Evolutionary conservation across 2,797 vertebrate genomes (phyloP), one percentile per base, ranked within the genome.

Genomic region (Sitta carolinensis): DNA sequence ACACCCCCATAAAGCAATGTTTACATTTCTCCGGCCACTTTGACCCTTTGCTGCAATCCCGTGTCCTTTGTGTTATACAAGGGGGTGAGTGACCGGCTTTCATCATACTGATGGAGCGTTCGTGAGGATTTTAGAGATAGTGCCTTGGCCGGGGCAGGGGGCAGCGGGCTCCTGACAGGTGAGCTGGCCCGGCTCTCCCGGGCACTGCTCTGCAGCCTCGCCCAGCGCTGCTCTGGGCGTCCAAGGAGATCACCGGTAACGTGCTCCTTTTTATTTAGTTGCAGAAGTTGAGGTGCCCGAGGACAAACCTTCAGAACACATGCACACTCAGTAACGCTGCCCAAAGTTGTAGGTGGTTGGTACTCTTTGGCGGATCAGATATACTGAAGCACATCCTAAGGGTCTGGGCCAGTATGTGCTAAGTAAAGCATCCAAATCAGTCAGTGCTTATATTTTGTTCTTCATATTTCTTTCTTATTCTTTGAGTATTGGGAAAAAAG

Each of bases 1-100:
- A 34, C 27, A 11, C 30, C 91, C 83, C 48, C 73, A 9, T 59
- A 61, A 40, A 66, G 63, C 47, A 7, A 14, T 75, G 81, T 94
- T 95, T 82, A 36, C 92, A 69, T 84, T 93, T 73, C 86, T 80
- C 38, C 70, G 66, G 54, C 89, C 85, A 5, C 82, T 52, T 32
- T 64, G 94, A 58, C 87, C 67, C 47, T 57, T 54, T 63, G 89
- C 93, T 94, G 88, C 87, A 89, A 67, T 80, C 55, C 48, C 38
- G 0, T 8, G 89, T 20, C 67, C 29, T 62, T 47, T 51, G 61
- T 32, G 62, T 85, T 90, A 58, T 52, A 45, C 85, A 42, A 64
- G 58, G 21, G 61, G 52, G 88, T 79, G 62, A 80, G 16, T 32
- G 79, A 85, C 81, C 89, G 12, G 92, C 61, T 62, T 51, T 68